These are phyloP conservation scores for Rhagonycha lutea DNA, from an alignment of 2,888 invertebrate species.

Conservation along the genomic window DNA sequence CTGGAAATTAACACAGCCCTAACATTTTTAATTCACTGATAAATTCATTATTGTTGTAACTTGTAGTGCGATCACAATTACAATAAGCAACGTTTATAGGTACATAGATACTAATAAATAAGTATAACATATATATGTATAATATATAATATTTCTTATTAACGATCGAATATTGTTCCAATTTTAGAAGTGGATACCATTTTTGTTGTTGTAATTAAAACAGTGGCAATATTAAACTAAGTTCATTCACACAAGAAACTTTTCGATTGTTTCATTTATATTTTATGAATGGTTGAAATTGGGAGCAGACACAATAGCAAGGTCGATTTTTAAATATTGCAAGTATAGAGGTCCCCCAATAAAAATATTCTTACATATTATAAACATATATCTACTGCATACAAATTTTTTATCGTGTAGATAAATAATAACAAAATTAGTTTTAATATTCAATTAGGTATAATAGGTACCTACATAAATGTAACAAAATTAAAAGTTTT, in stretches of 20 bases:
- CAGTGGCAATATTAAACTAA: background rate
- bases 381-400: too few relatives aligned
- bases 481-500: too few relatives aligned
- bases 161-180: background rate
- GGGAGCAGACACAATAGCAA: constrained; percentile 1
- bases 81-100: background rate
- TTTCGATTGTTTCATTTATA: constrained; percentile 3
- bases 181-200: background rate
- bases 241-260: background rate
- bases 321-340: constrained; percentile 1
- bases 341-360: background rate
- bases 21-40: background rate
- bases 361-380: too few relatives aligned
- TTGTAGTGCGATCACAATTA: background rate
- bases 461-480: too few relatives aligned
- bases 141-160: too few relatives aligned
- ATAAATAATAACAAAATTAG: background rate
- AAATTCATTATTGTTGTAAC: background rate
- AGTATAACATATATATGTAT: too few relatives aligned
- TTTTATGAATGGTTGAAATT: constrained; percentile 4
- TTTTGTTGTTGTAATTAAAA: background rate
- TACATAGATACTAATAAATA: too few relatives aligned
- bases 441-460: background rate
- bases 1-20: constrained; percentile 21
- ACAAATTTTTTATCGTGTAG: background rate